Conservation (phyloP, 2,888 invertebrate species). For the Buathra laborator region DNA sequence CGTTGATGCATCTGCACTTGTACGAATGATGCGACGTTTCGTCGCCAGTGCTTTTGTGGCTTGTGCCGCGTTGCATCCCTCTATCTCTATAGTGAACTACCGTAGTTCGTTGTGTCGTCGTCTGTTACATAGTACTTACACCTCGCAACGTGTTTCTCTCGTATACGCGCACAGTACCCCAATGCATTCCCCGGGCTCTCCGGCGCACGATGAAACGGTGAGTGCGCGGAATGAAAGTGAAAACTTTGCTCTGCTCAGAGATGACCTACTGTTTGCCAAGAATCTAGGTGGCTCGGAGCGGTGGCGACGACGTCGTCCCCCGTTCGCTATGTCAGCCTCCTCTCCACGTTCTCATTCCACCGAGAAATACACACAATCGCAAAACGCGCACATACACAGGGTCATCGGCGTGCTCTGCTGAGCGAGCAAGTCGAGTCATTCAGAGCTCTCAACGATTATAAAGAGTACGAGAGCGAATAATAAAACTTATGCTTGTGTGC, state of each 20-base stretch:
- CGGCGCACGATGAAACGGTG: constrained; percentile 23
- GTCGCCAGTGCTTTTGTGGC: not conserved
- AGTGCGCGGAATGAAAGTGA: constrained; percentile 82
- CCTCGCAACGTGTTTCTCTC: not conserved
- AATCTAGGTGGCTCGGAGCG: constrained; percentile 81
- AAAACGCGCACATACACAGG: not conserved
- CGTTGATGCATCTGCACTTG: not conserved
- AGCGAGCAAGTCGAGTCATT: constrained; percentile 44
- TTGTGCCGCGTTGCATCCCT: not conserved
- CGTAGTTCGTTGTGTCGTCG: not conserved
- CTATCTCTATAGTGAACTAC: not conserved
- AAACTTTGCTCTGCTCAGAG: constrained; percentile 80
- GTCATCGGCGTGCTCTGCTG: constrained; percentile 42
- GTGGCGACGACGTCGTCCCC: constrained; percentile 57
- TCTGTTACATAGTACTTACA: not conserved
- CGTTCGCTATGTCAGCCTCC: constrained; percentile 46
- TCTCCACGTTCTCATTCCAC: constrained; percentile 31
- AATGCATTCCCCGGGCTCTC: not conserved
- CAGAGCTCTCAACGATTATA: constrained; percentile 59
- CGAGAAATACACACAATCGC: constrained; percentile 12
- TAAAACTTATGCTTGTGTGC: constrained; percentile 44
- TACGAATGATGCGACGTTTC: not conserved
- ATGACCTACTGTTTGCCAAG: constrained; percentile 83
- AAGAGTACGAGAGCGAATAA: constrained; percentile 59
- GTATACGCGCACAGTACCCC: not conserved